Percentiles rank a stretch among this genome's conserved stretches.
These are phyloP conservation scores for Procambarus virginalis DNA, from an alignment of 1,140 invertebrate genomes.

Conservation along the genomic window DNA sequence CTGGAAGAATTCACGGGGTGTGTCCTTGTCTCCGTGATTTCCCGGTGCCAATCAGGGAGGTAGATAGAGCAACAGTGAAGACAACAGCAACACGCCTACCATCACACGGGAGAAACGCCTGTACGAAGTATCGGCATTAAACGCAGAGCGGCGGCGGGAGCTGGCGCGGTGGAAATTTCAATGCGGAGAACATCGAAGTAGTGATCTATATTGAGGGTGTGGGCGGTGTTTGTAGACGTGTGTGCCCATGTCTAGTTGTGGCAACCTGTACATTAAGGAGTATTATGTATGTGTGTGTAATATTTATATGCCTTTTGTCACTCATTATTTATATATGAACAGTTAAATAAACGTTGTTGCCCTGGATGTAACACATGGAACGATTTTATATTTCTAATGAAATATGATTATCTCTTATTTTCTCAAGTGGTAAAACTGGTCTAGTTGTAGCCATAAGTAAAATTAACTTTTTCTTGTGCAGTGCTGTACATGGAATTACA, in stretches of 20 bases:
- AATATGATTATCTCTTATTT: too few relatives aligned
- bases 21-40: slow-evolving; percentile 71
- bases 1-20: slow-evolving; percentile 74
- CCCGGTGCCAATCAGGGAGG: slow-evolving; percentile 72
- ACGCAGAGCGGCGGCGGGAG: not conserved
- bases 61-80: slow-evolving; percentile 22
- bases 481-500: too few relatives aligned
- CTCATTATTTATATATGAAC: too few relatives aligned
- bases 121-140: not conserved
- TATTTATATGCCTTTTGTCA: too few relatives aligned
- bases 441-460: too few relatives aligned
- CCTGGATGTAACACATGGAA: too few relatives aligned
- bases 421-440: too few relatives aligned
- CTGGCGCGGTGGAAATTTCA: slow-evolving; percentile 3
- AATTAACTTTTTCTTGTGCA: too few relatives aligned
- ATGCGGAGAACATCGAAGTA: not conserved
- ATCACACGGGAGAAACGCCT: not conserved
- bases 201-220: not conserved
- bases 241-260: too few relatives aligned
- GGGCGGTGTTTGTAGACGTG: not conserved
- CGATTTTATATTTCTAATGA: too few relatives aligned
- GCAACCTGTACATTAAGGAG: not conserved
- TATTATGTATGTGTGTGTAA: not conserved
- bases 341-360: too few relatives aligned
- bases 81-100: not conserved